Base-by-base conservation (phyloP, 2,888 invertebrate genomes). In the Geotrupes spiniger region DNA sequence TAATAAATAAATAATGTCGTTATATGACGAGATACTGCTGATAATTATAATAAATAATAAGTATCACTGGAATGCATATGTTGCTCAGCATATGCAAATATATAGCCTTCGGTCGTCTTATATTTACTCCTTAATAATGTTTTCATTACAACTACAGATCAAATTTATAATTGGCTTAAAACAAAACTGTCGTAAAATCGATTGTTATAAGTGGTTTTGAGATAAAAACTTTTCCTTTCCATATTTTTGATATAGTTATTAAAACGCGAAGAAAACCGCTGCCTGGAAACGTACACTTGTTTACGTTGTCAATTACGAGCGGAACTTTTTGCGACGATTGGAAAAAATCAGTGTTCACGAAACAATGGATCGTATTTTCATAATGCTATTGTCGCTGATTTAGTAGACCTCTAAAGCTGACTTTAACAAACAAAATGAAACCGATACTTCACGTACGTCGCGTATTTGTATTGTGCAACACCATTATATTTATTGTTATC, bases 81-180 rank as follows among this genome's bases (percentile, higher is more conserved):
- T 21, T 14, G 12, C 27, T 11, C 36, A 36, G 21, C 6, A 21
- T 21, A 46, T 46, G 39, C 39, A 46, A 39, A 45, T 38, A 39
- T 8, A 11, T 28, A 46, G 36, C 45, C 31, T 39, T 27, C 4
- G 21, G 45, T 38, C 15, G 15, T 15, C 39, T 31, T 29, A 29
- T 29, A 21, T 21, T 39, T 39, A 39, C 39, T 29, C 12, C 25
- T 16, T 46, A 46, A 46, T 46, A 46, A 46, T 39, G 39, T 46
- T 46, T 46, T 46, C 45, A 46, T 46, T 46, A 46, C 29, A 31
- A 25, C 21, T 28, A 39, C 38, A 38, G 21, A 46, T 46, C 45
- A 46, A 46, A 46, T 33, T 31, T 12, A 28, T 46, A 46, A 46
- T 39, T 16, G 11, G 39, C 31, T 4, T 21, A 21, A 21, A 21